phyloP scores from a whole-genome alignment of 2,797 vertebrate genomes.

The Potorous gilbertii region DNA sequence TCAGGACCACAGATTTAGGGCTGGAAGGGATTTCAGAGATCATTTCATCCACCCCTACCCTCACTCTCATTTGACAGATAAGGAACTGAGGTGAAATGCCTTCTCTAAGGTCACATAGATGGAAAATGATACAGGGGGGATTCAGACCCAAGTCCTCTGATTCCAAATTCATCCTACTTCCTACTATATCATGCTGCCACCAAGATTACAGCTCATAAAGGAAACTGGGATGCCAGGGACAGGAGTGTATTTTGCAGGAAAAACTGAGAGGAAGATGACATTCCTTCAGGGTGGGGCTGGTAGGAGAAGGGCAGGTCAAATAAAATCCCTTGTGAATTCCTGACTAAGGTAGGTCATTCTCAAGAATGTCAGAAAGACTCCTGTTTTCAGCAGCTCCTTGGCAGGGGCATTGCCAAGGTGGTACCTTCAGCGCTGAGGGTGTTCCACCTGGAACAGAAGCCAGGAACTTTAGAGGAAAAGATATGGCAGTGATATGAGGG shows the following conservation, averaged over 20 bases:
- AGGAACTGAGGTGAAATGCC: not conserved
- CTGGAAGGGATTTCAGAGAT: not conserved
- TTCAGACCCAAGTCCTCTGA: not conserved
- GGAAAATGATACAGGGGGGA: not conserved
- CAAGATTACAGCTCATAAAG: not conserved
- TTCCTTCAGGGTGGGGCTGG: not conserved
- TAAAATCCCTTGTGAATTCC: conserved; percentile 49
- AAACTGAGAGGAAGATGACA: conserved; percentile 46
- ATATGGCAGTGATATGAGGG: not conserved
- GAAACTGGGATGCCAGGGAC: conserved; percentile 25
- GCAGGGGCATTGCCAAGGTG: rapidly evolving
- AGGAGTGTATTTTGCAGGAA: conserved; percentile 44
- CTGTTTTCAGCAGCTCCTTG: not conserved
- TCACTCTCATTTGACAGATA: not conserved
- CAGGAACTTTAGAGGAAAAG: not conserved
- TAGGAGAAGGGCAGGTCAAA: conserved; percentile 33
- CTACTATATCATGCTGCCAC: not conserved
- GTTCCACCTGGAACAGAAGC: not conserved
- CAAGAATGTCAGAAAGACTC: conserved; percentile 42
- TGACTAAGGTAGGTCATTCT: conserved; percentile 48
- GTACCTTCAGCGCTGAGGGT: not conserved
- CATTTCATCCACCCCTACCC: not conserved
- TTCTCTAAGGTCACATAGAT: not conserved
- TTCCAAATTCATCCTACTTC: not conserved
- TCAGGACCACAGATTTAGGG: not conserved